These are phyloP conservation scores for Syngnathus rostellatus DNA, from an alignment of 2,797 vertebrate genomes.

Conservation along the genomic window DNA sequence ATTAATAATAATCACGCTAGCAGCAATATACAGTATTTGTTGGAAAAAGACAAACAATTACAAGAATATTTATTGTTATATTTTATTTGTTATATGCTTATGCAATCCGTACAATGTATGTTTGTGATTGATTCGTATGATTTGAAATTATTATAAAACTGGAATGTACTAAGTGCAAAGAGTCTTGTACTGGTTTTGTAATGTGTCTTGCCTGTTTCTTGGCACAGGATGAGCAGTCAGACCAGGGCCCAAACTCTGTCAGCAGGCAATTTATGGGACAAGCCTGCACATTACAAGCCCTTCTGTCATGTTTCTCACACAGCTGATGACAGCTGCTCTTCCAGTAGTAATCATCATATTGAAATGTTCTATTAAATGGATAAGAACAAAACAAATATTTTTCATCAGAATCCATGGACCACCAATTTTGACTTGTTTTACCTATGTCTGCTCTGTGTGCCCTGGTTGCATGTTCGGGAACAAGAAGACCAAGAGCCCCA, in stretches of 20 bases:
- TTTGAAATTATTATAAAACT: not conserved
- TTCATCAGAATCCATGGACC: not conserved
- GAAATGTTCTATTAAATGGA: constrained; percentile 58
- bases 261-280: constrained; percentile 82
- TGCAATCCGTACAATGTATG: too few relatives aligned
- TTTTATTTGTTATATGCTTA: too few relatives aligned
- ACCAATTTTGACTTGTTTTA: not conserved
- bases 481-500: constrained; percentile 82
- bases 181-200: not conserved
- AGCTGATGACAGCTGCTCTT: constrained; percentile 68
- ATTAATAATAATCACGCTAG: too few relatives aligned
- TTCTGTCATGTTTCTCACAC: constrained; percentile 64
- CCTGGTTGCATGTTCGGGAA: constrained; percentile 78
- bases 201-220: constrained; percentile 72
- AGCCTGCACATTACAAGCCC: constrained; percentile 71
- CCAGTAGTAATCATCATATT: constrained; percentile 62
- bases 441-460: constrained; percentile 74
- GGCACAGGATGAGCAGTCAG: constrained; percentile 82
- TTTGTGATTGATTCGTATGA: too few relatives aligned
- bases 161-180: not conserved
- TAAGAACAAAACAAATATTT: constrained; percentile 1
- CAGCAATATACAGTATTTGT: too few relatives aligned
- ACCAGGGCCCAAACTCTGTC: constrained; percentile 81
- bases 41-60: too few relatives aligned
- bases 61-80: too few relatives aligned